Evolutionary conservation across 2,888 invertebrate species (phyloP).

Genomic region (Gortyna flavago): DNA sequence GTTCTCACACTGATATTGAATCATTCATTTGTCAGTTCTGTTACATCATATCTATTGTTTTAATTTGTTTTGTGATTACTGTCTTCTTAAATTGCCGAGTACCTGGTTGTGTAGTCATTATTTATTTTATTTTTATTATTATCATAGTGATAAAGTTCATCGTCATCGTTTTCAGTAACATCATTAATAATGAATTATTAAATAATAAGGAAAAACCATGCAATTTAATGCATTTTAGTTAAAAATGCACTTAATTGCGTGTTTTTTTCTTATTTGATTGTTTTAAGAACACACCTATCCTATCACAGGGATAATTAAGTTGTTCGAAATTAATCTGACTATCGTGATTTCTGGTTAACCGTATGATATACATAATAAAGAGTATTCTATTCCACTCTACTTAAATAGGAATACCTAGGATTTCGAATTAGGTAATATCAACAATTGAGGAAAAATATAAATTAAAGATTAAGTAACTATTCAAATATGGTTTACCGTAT

Average conservation of each 20-base stretch:
- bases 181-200: background rate
- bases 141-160: background rate
- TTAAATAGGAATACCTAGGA: background rate
- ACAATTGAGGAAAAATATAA: background rate
- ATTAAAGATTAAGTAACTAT: background rate
- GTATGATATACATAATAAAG: background rate
- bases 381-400: background rate
- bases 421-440: too few species aligned
- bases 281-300: background rate
- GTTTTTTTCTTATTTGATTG: too few species aligned
- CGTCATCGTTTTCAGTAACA: background rate
- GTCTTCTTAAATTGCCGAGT: background rate
- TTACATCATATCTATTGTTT: conserved; percentile 61
- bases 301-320: background rate
- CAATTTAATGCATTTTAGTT: background rate
- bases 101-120: background rate
- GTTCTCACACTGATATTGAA: conserved; percentile 64
- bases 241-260: background rate
- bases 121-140: background rate
- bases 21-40: conserved; percentile 43
- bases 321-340: background rate
- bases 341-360: background rate
- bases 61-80: conserved; percentile 38
- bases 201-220: background rate
- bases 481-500: background rate